Evolutionary conservation across 2,888 invertebrate species (phyloP).

Genomic region (Bibio marci): DNA sequence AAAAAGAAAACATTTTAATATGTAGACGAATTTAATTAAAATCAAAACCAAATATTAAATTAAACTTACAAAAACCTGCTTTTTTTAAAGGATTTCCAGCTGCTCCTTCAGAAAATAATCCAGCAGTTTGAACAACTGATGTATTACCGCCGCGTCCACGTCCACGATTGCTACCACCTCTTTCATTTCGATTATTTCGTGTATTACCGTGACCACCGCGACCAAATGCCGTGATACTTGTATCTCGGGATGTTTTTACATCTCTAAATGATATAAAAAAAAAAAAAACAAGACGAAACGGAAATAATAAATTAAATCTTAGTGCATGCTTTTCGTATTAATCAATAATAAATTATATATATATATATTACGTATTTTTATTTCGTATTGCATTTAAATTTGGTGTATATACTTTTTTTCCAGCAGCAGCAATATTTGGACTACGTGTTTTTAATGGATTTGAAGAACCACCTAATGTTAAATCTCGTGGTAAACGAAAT

Average conservation of each 20-base stretch:
- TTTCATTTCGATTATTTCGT: conserved; percentile 17
- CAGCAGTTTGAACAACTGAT: conserved; percentile 24
- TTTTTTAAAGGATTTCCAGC: conserved; percentile 14
- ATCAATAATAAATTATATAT: not conserved
- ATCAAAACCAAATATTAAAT: not conserved
- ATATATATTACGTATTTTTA: conserved; percentile 30
- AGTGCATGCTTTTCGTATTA: not conserved
- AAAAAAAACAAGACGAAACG: not conserved
- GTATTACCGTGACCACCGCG: conserved; percentile 16
- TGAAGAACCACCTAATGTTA: conserved; percentile 32
- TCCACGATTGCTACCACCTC: conserved; percentile 14
- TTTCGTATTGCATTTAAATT: conserved; percentile 42
- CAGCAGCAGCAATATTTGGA: conserved; percentile 10
- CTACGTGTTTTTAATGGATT: no score
- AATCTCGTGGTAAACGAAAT: conserved; percentile 35
- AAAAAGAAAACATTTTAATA: no score
- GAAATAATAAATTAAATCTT: not conserved
- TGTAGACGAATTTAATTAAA: no score
- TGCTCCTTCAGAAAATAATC: conserved; percentile 28
- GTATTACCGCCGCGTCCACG: conserved; percentile 13
- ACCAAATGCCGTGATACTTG: conserved; percentile 14
- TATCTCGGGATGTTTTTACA: conserved; percentile 27
- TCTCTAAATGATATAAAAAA: conserved; percentile 15
- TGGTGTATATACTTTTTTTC: conserved; percentile 40
- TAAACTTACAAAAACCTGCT: not conserved